Evolutionary conservation across 2,888 invertebrate genomes (phyloP).

Genomic region (Leucania comma): DNA sequence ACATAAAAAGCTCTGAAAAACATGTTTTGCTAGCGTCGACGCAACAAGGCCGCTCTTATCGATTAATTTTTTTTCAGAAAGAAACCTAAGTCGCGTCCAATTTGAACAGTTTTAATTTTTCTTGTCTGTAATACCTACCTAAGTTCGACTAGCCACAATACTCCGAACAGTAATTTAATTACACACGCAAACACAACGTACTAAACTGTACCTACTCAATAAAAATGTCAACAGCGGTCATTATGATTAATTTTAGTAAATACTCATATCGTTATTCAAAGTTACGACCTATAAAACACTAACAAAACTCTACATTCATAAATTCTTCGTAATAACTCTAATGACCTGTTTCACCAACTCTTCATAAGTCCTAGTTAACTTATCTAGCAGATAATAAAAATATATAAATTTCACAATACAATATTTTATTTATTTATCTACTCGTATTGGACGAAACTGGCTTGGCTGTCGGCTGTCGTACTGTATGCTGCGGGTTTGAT

Average conservation of each 20-base stretch:
- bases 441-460: too few relatives aligned
- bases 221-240: slow-evolving; percentile 44
- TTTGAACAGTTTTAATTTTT: background rate
- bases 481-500: too few relatives aligned
- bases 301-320: slow-evolving; percentile 26
- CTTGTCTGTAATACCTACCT: slow-evolving; percentile 28
- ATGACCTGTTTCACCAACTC: slow-evolving; percentile 11
- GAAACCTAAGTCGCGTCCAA: background rate
- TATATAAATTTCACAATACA: background rate
- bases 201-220: slow-evolving; percentile 25
- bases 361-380: background rate
- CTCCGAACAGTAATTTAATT: slow-evolving; percentile 18
- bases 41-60: background rate
- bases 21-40: background rate
- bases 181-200: slow-evolving; percentile 42
- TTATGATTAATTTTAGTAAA: slow-evolving; percentile 35
- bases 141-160: slow-evolving; percentile 19
- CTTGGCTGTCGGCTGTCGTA: too few relatives aligned
- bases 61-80: background rate
- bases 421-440: background rate
- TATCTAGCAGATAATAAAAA: slow-evolving; percentile 1
- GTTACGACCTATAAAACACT: slow-evolving; percentile 25
- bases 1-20: background rate
- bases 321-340: slow-evolving; percentile 14
- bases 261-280: slow-evolving; percentile 20